A percentile compares a stretch with the other conserved stretches of the same genome.
Conservation (phyloP, 1,140 invertebrate species). For the Matsumurasca onukii region DNA sequence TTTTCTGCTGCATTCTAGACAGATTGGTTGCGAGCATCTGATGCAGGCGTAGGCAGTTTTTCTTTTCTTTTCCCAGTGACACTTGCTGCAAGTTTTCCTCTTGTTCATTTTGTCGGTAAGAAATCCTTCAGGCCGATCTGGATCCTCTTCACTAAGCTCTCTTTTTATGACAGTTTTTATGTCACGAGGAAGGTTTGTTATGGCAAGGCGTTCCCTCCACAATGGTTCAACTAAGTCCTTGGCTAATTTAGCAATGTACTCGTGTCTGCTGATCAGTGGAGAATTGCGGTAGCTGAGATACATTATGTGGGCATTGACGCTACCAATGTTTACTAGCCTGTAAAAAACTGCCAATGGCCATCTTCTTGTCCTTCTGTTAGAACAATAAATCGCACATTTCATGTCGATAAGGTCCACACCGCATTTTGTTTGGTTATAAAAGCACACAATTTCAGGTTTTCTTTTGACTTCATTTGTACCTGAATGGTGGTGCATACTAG, state of each 20-base stretch:
- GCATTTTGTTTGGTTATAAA: constrained; percentile 43
- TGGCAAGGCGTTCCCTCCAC: constrained; percentile 38
- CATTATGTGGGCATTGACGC: constrained; percentile 36
- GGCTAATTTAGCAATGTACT: constrained; percentile 39
- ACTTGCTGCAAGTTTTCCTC: constrained; percentile 26
- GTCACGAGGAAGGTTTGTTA: constrained; percentile 3
- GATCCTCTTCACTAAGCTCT: constrained; percentile 8
- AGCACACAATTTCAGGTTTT: constrained; percentile 42
- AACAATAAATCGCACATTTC: constrained; percentile 40
- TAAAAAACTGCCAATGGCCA: constrained; percentile 45
- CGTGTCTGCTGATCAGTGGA: constrained; percentile 30
- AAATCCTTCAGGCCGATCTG: not conserved
- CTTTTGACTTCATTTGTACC: constrained; percentile 32
- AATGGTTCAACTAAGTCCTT: constrained; percentile 33
- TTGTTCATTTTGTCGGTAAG: constrained; percentile 18
- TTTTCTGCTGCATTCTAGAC: constrained; percentile 17
- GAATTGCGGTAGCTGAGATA: constrained; percentile 29
- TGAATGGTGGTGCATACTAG: constrained; percentile 40
- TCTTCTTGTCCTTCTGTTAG: constrained; percentile 37
- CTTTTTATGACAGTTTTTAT: constrained; percentile 8
- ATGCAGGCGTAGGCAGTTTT: constrained; percentile 25
- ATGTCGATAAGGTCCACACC: constrained; percentile 44
- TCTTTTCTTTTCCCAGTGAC: constrained; percentile 17
- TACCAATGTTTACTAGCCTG: constrained; percentile 41
- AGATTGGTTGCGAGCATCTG: constrained; percentile 21